Conservation (phyloP, 2,113 vertebrate genomes). For the Bungarus multicinctus region DNA sequence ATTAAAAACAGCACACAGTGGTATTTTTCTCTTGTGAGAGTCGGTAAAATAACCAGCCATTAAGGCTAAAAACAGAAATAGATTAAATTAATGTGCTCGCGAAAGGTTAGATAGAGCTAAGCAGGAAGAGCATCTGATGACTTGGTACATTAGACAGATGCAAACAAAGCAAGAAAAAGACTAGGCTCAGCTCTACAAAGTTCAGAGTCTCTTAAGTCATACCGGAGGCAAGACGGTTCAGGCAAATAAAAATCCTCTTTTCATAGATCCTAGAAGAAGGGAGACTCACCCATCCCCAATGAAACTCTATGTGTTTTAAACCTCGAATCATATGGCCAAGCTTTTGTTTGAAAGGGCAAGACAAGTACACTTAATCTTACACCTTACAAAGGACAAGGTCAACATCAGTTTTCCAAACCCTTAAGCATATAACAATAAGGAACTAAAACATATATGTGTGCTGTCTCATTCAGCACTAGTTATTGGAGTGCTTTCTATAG, state of each 20-base stretch:
- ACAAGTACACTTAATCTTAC: not conserved
- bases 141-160: conserved; percentile 17
- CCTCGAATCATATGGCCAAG: not conserved
- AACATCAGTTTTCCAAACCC: not conserved
- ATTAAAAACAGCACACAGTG: not conserved
- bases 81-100: conserved; percentile 20
- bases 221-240: not conserved
- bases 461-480: not conserved
- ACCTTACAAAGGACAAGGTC: not conserved
- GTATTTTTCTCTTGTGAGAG: conserved; percentile 1
- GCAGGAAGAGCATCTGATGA: not conserved
- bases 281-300: not conserved
- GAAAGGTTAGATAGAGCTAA: conserved; percentile 40
- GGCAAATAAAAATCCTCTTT: not conserved
- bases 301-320: not conserved
- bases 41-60: not conserved
- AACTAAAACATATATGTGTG: not conserved
- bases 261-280: not conserved
- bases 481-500: not conserved
- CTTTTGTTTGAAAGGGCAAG: not conserved
- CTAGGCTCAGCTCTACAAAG: conserved; percentile 12
- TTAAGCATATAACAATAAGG: not conserved
- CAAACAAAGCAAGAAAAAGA: conserved; percentile 23
- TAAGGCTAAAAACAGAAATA: conserved; percentile 28
- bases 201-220: conserved; percentile 13